Conservation (phyloP, 2,113 vertebrate species). For the Typhlomys cinereus region DNA sequence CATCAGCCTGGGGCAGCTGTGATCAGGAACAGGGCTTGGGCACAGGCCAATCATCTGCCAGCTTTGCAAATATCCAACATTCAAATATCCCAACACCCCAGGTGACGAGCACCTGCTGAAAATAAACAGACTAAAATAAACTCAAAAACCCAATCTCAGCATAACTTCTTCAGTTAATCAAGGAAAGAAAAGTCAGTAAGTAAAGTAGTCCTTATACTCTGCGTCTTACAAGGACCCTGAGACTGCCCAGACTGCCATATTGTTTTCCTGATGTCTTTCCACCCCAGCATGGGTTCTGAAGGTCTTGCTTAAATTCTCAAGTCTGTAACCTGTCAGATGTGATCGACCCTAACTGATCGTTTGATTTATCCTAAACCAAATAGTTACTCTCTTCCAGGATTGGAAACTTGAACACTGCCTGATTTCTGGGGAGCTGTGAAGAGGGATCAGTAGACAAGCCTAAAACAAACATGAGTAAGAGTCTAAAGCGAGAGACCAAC, state of each 20-base stretch:
- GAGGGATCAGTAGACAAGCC: not conserved
- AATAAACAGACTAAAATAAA: slow-evolving; percentile 43
- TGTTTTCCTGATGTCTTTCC: not conserved
- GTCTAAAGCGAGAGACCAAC: not conserved
- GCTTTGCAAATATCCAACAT: not conserved
- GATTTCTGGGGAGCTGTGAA: not conserved
- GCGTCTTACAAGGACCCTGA: not conserved
- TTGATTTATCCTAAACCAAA: not conserved
- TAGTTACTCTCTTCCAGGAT: not conserved
- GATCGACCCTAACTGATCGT: not conserved
- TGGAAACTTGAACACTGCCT: not conserved
- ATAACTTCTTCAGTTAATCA: not conserved
- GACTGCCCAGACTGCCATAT: not conserved
- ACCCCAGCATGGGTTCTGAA: not conserved
- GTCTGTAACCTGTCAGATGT: not conserved
- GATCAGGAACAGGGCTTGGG: not conserved
- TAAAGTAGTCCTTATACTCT: not conserved
- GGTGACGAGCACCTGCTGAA: not conserved
- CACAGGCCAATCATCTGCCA: not conserved
- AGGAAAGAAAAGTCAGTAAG: slow-evolving; percentile 16
- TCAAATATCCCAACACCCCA: not conserved
- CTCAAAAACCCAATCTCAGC: not conserved
- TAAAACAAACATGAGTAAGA: not conserved
- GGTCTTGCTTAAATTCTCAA: not conserved
- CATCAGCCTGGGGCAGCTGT: not conserved